These are phyloP conservation scores for Leucophenga varia DNA, from an alignment of 1,140 invertebrate species.

Conservation along the genomic window DNA sequence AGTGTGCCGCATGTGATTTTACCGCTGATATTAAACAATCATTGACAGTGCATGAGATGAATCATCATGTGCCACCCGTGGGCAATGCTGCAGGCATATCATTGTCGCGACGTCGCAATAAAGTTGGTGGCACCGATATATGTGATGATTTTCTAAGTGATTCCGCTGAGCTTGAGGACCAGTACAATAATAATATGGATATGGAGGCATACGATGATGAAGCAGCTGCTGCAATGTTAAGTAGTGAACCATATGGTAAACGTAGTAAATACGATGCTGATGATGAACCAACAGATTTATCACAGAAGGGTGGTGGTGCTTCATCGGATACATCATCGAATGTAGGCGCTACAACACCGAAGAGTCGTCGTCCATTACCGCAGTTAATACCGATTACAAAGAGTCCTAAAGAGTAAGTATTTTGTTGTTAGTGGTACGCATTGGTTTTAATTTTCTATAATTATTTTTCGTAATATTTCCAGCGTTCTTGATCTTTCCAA, in stretches of 20 bases:
- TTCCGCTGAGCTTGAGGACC: conserved; percentile 48
- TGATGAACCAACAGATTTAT: conserved; percentile 59
- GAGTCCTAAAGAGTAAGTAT: conserved; percentile 43
- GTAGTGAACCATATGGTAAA: conserved; percentile 37
- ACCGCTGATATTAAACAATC: conserved; percentile 90
- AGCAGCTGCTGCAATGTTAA: conserved; percentile 22
- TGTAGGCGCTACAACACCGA: conserved; percentile 43
- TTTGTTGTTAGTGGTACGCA: too few relatives aligned
- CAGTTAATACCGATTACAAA: conserved; percentile 69
- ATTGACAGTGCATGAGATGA: conserved; percentile 87
- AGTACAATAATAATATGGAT: conserved; percentile 50
- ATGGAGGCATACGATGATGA: conserved; percentile 41
- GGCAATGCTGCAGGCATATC: conserved; percentile 62
- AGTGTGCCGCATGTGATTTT: conserved; percentile 87
- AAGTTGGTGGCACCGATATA: conserved; percentile 70
- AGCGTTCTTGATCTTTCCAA: conserved; percentile 46
- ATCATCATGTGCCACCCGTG: conserved; percentile 78
- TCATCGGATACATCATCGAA: conserved; percentile 55
- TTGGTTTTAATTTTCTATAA: too few relatives aligned
- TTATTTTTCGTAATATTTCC: neutral
- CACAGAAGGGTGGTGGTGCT: conserved; percentile 55
- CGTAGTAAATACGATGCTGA: conserved; percentile 56
- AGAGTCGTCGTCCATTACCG: conserved; percentile 65
- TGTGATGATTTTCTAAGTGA: conserved; percentile 52
- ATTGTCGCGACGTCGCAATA: conserved; percentile 62